Conservation (phyloP, 2,797 vertebrate genomes). For the Malurus leucopterus region DNA sequence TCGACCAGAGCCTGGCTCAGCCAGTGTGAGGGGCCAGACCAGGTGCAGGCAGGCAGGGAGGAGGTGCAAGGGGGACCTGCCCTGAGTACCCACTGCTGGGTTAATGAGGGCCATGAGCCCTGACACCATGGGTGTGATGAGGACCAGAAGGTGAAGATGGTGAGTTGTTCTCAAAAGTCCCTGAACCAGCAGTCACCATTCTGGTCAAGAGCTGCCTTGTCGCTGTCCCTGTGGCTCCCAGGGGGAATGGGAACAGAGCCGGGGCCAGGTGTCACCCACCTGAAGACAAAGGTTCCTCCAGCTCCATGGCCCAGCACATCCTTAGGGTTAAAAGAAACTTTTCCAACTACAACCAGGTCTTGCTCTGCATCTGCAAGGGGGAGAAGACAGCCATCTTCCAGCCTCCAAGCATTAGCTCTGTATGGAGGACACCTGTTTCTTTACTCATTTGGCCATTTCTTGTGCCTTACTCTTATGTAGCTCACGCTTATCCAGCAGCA, state of each 20-base stretch:
- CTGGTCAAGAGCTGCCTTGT: neutral
- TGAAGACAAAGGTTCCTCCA: constrained; percentile 92
- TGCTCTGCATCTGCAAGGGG: constrained; percentile 55
- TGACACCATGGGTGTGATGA: neutral
- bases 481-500: neutral
- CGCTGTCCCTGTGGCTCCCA: rapidly evolving
- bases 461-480: neutral
- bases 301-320: constrained; percentile 89
- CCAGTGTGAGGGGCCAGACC: rapidly evolving
- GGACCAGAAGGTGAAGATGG: neutral
- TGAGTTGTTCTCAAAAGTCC: neutral
- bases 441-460: too few species aligned
- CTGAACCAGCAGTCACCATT: rapidly evolving
- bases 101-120: rapidly evolving
- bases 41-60: neutral
- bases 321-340: constrained; percentile 86
- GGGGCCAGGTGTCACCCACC: constrained; percentile 55
- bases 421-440: neutral
- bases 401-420: neutral
- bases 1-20: neutral
- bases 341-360: constrained; percentile 84
- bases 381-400: neutral
- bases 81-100: neutral
- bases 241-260: neutral
- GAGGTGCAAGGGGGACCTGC: neutral